These are phyloP conservation scores for Forficula auricularia DNA, from an alignment of 1,140 invertebrate species.

Conservation along the genomic window DNA sequence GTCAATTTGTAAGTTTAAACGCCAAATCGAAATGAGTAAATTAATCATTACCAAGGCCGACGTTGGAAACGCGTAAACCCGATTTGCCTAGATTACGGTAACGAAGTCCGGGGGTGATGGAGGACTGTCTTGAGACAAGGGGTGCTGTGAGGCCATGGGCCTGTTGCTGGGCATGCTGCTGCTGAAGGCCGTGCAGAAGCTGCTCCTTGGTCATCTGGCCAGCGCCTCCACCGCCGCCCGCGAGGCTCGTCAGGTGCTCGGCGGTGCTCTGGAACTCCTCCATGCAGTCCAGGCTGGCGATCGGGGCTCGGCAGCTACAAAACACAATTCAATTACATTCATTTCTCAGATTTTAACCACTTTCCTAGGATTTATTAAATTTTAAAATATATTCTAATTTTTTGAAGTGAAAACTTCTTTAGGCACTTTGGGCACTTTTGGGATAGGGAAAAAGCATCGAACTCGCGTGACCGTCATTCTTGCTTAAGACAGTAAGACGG, in stretches of 20 bases:
- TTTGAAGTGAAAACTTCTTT: too few species aligned
- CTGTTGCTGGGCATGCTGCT: constrained; percentile 11
- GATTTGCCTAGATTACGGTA: constrained; percentile 87
- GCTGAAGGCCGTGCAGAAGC: constrained; percentile 27
- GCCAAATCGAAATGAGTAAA: too few species aligned
- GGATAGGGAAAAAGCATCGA: too few species aligned
- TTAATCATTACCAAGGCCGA: constrained; percentile 71
- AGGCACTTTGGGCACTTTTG: too few species aligned
- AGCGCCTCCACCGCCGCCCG: constrained; percentile 23
- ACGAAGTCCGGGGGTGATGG: constrained; percentile 55
- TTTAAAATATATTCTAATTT: too few species aligned
- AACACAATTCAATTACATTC: constrained; percentile 13
- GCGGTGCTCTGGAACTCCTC: constrained; percentile 60
- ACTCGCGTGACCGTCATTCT: too few species aligned
- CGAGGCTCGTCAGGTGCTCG: constrained; percentile 12
- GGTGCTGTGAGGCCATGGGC: constrained; percentile 17
- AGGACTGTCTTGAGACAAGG: constrained; percentile 30
- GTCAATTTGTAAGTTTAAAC: too few species aligned
- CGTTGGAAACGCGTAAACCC: constrained; percentile 76
- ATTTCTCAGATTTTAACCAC: too few species aligned
- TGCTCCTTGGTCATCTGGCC: constrained; percentile 30
- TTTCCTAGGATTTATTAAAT: too few species aligned
- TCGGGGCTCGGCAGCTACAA: constrained; percentile 68
- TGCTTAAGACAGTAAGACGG: too few species aligned
- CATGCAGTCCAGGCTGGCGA: constrained; percentile 81